Percentiles rank a stretch among this genome's conserved stretches.
These are phyloP conservation scores for Enteromius radiatus DNA, from an alignment of 2,797 vertebrate species.

Conservation along the genomic window DNA sequence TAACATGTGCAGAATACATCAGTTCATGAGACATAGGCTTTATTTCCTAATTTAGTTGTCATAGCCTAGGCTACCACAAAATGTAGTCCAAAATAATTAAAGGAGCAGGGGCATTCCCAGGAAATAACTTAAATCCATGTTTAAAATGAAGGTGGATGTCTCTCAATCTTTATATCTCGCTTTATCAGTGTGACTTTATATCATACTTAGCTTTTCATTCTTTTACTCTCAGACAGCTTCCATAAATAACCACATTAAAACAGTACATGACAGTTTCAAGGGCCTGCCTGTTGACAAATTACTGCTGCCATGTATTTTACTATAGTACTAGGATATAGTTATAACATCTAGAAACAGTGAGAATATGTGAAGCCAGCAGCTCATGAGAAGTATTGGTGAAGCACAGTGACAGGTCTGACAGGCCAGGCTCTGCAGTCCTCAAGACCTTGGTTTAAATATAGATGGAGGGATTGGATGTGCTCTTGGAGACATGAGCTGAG, in stretches of 20 bases:
- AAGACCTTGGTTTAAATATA: slow-evolving; percentile 66
- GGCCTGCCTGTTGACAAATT: not conserved
- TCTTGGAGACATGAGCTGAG: slow-evolving; percentile 48
- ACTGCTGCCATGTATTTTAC: not conserved
- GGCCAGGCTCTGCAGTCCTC: slow-evolving; percentile 53
- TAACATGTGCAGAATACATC: not conserved
- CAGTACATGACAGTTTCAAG: not conserved
- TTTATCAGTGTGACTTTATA: not conserved
- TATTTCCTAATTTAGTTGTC: not conserved
- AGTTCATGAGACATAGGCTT: not conserved
- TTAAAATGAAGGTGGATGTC: not conserved
- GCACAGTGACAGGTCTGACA: slow-evolving; percentile 68
- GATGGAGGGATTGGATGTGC: slow-evolving; percentile 61
- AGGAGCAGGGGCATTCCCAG: not conserved
- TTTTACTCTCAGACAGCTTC: not conserved
- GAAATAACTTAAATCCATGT: not conserved
- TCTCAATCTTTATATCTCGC: not conserved
- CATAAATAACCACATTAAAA: not conserved
- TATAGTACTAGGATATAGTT: not conserved
- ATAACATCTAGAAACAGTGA: slow-evolving; percentile 20
- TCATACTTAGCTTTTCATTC: not conserved
- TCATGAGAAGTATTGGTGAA: slow-evolving; percentile 23
- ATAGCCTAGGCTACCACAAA: not conserved
- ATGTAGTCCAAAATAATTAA: not conserved
- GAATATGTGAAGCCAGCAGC: slow-evolving; percentile 7